Evolutionary conservation across 30 jellyfish, hydroid and myxozoan genomes (phyloP), one percentile per base, ranked within the genome.

Genomic region (Cassiopea xamachana): DNA sequence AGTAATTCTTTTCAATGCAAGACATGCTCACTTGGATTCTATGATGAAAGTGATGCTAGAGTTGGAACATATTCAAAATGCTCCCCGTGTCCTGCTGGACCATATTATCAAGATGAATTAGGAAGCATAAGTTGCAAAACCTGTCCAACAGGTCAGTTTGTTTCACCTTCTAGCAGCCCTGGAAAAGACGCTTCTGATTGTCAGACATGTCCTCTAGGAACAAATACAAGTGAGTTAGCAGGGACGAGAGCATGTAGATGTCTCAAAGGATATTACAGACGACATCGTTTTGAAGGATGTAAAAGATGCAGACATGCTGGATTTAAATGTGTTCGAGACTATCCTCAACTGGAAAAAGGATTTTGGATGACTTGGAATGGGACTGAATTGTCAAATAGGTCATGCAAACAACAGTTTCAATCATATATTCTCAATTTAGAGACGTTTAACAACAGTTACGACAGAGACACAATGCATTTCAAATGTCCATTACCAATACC

Each of bases 141-240:
- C 13, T 88, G 95, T 80, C 85, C 86, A 1, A 14, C 17, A 0
- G 95, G 95, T 78, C 95, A 88, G 75, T 79, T 27, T 69, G 95
- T 88, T 45, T 80, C 86, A 62, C 91, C 90, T n/a, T 51, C n/a
- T 5, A 62, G 76, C 1, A 64, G 80, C 0, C 90, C 91, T 9
- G 95, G 95, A 19, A 79, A 48, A 59, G 67, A 69, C 27, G 79
- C 87, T 7, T 73, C 81, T 13, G 82, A 49, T 48, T 88, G 95
- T 72, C 47, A 45, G 47, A 88, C 95, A 2, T 88, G 95, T 76
- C 95, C 95, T 7, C 47, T n/a, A 7, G 91, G 91, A 19, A 88
- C 95, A 1, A 80, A 88, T 27, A 88, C 89, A 12, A 79, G 67
- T 19, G 44, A 44, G 10, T 13, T 59, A 12, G 95, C 95, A 9